Conservation (phyloP, 2,797 vertebrate genomes). For the Megalops cyprinoides region DNA sequence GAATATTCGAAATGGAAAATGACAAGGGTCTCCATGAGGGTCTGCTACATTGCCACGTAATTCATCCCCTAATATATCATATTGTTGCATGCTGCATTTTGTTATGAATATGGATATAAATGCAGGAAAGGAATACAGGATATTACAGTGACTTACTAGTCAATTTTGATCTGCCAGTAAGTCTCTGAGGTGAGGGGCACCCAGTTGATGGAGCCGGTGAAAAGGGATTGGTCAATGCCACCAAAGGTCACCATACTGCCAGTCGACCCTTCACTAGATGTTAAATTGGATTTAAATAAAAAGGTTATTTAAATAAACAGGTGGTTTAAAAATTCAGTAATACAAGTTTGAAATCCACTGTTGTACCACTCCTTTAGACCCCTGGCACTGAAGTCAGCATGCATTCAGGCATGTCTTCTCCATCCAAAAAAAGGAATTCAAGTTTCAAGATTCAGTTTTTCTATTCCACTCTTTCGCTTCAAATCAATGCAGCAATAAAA, state of each 20-base stretch:
- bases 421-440: too few species aligned
- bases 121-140: neutral
- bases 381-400: too few species aligned
- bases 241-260: conserved; percentile 62
- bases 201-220: conserved; percentile 56
- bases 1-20: neutral
- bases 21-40: neutral
- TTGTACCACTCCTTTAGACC: too few species aligned
- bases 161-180: conserved; percentile 66
- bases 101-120: neutral
- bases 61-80: neutral
- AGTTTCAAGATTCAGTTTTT: too few species aligned
- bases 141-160: conserved; percentile 51
- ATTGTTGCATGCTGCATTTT: neutral
- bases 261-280: neutral
- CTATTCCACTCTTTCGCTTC: too few species aligned
- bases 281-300: too few species aligned
- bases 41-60: neutral
- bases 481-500: too few species aligned
- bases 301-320: too few species aligned
- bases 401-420: too few species aligned
- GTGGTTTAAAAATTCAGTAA: too few species aligned
- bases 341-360: too few species aligned
- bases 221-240: conserved; percentile 55
- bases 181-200: conserved; percentile 61